Evolutionary conservation across 92 coral and sea anemone species (phyloP).

Genomic region (Hydrozoanthus gracilis): DNA sequence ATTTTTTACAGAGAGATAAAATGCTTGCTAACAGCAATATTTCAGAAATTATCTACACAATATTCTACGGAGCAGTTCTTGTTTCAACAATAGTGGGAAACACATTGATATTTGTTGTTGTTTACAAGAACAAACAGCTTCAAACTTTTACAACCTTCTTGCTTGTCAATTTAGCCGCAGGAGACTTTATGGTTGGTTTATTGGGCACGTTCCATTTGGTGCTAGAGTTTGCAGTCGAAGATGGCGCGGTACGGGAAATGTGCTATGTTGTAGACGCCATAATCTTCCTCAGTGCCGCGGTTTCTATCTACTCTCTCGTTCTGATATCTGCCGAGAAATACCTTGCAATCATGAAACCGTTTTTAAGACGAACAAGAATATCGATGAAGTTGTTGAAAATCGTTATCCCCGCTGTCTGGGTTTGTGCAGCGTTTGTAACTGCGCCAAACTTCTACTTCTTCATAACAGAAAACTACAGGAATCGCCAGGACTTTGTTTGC

Average conservation of each 20-base stretch:
- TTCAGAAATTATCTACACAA: constrained; percentile 37
- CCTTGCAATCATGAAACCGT: constrained; percentile 68
- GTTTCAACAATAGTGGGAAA: constrained; percentile 68
- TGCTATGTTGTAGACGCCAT: constrained; percentile 60
- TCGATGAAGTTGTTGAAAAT: constrained; percentile 50
- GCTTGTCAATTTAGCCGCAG: constrained; percentile 70
- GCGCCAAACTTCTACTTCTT: constrained; percentile 54
- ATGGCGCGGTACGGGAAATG: background rate
- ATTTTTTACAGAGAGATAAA: background rate
- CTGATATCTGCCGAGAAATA: constrained; percentile 65
- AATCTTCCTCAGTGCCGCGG: constrained; percentile 60
- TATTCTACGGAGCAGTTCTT: constrained; percentile 53
- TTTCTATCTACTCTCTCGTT: constrained; percentile 70
- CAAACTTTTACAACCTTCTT: constrained; percentile 67
- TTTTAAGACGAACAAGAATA: constrained; percentile 50
- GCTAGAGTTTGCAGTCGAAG: constrained; percentile 29
- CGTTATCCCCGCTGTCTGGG: constrained; percentile 67
- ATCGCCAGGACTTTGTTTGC: constrained; percentile 50
- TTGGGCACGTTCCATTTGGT: constrained; percentile 65
- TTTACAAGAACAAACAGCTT: constrained; percentile 55
- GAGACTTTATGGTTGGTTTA: constrained; percentile 67
- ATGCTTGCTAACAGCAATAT: background rate
- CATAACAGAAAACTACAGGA: background rate
- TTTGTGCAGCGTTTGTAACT: constrained; percentile 38
- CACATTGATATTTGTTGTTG: constrained; percentile 65